These are phyloP conservation scores for Campoplex nolae DNA, from an alignment of 2,888 invertebrate genomes.

Conservation along the genomic window DNA sequence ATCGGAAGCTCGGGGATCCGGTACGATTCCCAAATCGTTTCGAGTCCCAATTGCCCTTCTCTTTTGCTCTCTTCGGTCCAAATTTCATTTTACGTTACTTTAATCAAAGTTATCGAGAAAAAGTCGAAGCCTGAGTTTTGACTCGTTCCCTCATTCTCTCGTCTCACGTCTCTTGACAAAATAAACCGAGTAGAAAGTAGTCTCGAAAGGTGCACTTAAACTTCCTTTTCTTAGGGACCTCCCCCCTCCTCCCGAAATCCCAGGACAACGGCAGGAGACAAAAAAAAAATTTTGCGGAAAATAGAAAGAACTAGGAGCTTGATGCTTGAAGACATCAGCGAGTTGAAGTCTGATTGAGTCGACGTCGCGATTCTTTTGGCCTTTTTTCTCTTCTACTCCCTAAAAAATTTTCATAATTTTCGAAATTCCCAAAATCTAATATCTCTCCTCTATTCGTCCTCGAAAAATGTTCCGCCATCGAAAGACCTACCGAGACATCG, in stretches of 20 bases:
- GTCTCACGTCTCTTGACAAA: constrained; percentile 21
- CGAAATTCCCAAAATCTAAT: not conserved
- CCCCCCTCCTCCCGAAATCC: constrained; percentile 4
- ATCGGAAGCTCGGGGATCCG: constrained; percentile 49
- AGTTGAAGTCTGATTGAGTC: not conserved
- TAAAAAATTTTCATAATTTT: not conserved
- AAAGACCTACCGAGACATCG: not conserved
- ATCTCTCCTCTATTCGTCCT: not conserved
- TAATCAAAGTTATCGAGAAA: constrained; percentile 57
- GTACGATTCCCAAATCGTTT: constrained; percentile 51
- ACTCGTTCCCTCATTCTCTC: constrained; percentile 7
- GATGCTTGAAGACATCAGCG: not conserved
- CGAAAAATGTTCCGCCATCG: not conserved
- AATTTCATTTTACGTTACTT: constrained; percentile 57
- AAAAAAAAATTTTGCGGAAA: not conserved
- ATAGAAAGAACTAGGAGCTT: not conserved
- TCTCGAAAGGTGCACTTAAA: constrained; percentile 11
- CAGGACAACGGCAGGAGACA: not conserved
- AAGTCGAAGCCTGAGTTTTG: constrained; percentile 30
- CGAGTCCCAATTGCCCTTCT: constrained; percentile 2
- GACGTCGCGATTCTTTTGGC: not conserved
- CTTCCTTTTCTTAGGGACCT: constrained; percentile 17
- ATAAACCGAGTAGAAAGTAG: constrained; percentile 46
- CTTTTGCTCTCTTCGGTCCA: constrained; percentile 28
- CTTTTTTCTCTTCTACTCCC: not conserved